Evolutionary conservation across 2,797 vertebrate species (phyloP).

Genomic region (Pseudocheirus occidentalis): DNA sequence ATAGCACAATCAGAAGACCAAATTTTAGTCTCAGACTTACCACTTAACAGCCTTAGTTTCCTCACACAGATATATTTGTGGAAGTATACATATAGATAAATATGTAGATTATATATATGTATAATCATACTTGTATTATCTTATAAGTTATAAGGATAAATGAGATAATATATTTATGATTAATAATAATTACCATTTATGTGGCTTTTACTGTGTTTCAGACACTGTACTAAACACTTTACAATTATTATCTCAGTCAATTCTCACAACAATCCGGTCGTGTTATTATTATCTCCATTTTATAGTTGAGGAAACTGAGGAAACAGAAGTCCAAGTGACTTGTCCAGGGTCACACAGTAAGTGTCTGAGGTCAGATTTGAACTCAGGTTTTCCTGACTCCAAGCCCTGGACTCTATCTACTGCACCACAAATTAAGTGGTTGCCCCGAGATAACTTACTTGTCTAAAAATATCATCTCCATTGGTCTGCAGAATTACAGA

Average conservation of each 20-base stretch:
- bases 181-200: neutral
- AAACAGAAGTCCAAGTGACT: neutral
- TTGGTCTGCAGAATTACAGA: neutral
- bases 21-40: neutral
- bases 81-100: neutral
- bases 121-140: neutral
- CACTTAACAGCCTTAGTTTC: neutral
- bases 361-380: neutral
- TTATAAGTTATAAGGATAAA: neutral
- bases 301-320: neutral
- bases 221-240: neutral
- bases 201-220: neutral
- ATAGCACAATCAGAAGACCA: neutral
- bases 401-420: neutral
- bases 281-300: neutral
- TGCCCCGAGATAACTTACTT: neutral
- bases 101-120: neutral
- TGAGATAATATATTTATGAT: neutral
- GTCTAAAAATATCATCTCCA: neutral
- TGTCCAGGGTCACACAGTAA: neutral
- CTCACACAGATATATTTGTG: neutral
- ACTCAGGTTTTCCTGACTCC: neutral
- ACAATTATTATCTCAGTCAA: neutral
- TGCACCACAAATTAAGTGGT: neutral
- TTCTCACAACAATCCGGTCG: neutral